These are phyloP conservation scores for Agelastica alni DNA, from an alignment of 2,888 invertebrate genomes.

Conservation along the genomic window DNA sequence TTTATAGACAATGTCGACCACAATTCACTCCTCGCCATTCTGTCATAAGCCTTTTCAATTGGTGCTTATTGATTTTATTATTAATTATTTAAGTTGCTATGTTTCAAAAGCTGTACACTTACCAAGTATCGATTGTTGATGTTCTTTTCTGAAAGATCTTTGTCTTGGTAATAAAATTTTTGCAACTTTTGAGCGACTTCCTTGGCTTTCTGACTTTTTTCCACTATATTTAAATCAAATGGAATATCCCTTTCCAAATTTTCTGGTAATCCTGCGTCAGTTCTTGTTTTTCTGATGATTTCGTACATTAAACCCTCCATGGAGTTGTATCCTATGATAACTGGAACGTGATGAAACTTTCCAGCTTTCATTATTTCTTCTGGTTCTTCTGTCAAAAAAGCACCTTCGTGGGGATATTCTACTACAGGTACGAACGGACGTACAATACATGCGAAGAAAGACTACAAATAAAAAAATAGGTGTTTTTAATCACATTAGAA, in stretches of 20 bases:
- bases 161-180: constrained; percentile 56
- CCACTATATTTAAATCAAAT: constrained; percentile 39
- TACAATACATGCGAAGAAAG: constrained; percentile 33
- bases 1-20: no score
- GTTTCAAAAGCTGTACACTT: no score
- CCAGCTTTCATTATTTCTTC: constrained; percentile 46
- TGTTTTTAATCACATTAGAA: no score
- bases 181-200: constrained; percentile 54
- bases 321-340: constrained; percentile 51
- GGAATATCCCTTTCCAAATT: constrained; percentile 44
- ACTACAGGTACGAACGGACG: constrained; percentile 45
- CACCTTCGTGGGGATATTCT: constrained; percentile 40
- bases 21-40: no score
- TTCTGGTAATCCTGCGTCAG: constrained; percentile 33
- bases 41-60: no score
- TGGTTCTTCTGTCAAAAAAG: constrained; percentile 49
- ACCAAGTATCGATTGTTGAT: constrained; percentile 52
- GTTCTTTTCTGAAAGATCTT: constrained; percentile 51
- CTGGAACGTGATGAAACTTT: constrained; percentile 50
- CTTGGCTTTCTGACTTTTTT: constrained; percentile 40
- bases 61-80: no score
- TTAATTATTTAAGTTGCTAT: no score
- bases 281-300: constrained; percentile 39
- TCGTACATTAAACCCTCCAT: constrained; percentile 52
- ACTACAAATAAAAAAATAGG: constrained; percentile 31